These are phyloP conservation scores for Pelochelys cantorii DNA, from an alignment of 2,797 vertebrate genomes.

Conservation along the genomic window DNA sequence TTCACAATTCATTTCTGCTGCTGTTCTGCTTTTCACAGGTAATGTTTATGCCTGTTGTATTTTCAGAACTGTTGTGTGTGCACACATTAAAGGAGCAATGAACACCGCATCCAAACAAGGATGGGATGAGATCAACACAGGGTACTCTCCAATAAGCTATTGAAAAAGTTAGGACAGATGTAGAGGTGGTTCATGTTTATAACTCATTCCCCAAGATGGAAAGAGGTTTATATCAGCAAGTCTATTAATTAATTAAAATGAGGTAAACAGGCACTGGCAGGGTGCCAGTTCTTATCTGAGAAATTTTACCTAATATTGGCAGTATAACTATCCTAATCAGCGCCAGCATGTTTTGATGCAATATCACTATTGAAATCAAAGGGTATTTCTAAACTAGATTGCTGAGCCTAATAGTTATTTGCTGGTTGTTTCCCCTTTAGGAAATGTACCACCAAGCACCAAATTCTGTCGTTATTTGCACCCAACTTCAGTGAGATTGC, in stretches of 20 bases:
- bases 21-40: neutral
- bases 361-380: constrained; percentile 18
- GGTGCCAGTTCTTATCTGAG: constrained; percentile 14
- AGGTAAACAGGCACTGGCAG: constrained; percentile 22
- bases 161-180: constrained; percentile 9
- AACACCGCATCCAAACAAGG: neutral
- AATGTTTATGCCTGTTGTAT: neutral
- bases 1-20: neutral
- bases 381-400: neutral
- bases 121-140: neutral
- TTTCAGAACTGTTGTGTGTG: neutral
- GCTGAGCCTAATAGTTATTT: neutral
- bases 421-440: neutral
- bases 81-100: neutral
- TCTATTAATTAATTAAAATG: constrained; percentile 55
- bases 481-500: neutral
- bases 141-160: neutral
- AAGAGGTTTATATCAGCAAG: neutral
- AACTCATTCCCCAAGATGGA: constrained; percentile 18
- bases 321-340: constrained; percentile 25
- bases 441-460: neutral
- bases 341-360: neutral
- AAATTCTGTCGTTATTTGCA: constrained; percentile 32
- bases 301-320: constrained; percentile 29
- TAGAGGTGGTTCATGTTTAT: constrained; percentile 19